Evolutionary conservation across 64 coral and sea anemone genomes (phyloP).

Genomic region (Astreopora myriophthalma): DNA sequence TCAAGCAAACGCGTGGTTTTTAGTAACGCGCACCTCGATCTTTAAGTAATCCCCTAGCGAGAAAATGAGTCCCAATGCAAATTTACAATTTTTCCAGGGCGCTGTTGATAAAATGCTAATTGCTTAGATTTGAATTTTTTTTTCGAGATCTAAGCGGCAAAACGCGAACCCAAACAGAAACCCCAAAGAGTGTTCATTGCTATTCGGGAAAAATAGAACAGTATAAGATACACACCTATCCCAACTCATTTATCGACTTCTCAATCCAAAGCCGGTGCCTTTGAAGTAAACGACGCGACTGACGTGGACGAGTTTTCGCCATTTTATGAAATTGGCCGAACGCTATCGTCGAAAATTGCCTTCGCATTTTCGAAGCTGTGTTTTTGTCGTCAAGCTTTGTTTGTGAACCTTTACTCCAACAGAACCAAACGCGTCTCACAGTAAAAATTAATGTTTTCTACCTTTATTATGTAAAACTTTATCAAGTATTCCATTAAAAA

Average conservation of each 20-base stretch:
- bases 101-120: slow-evolving; percentile 68
- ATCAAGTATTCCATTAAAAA: slow-evolving; percentile 99
- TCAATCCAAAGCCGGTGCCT: not conserved
- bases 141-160: slow-evolving; percentile 36
- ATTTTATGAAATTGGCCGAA: slow-evolving; percentile 11
- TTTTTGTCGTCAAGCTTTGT: slow-evolving; percentile 14
- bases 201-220: slow-evolving; percentile 12
- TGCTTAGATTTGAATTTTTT: slow-evolving; percentile 56
- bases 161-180: slow-evolving; percentile 39
- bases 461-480: slow-evolving; percentile 99
- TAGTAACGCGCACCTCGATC: not conserved
- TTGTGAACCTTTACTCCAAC: slow-evolving; percentile 24
- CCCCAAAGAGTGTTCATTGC: not conserved
- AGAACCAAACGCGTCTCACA: slow-evolving; percentile 61
- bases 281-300: slow-evolving; percentile 12
- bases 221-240: not conserved
- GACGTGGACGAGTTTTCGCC: slow-evolving; percentile 25
- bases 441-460: slow-evolving; percentile 92
- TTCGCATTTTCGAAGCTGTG: not conserved
- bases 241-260: slow-evolving; percentile 5
- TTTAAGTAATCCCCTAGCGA: slow-evolving; percentile 25
- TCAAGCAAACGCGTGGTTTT: not conserved
- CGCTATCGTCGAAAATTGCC: not conserved
- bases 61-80: slow-evolving; percentile 45
- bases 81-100: slow-evolving; percentile 37